These are phyloP conservation scores for Pristionchus exspectatus DNA, from an alignment of 2,888 invertebrate genomes.

Conservation along the genomic window DNA sequence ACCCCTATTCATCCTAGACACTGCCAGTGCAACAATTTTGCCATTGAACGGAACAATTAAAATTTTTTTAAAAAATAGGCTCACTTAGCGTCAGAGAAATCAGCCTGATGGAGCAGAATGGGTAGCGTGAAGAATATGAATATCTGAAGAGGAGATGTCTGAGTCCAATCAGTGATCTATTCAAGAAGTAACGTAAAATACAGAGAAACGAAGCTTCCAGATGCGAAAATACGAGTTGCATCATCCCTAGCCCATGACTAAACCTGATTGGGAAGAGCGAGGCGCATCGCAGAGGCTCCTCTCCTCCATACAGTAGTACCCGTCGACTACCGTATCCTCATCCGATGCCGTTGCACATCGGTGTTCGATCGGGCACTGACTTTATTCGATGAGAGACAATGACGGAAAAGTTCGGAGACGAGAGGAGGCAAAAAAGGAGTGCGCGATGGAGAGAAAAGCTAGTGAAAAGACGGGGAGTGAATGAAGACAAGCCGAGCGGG, in stretches of 20 bases:
- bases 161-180: neutral
- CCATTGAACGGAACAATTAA: neutral
- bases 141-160: neutral
- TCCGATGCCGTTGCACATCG: slow-evolving; percentile 43
- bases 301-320: slow-evolving; percentile 41
- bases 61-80: neutral
- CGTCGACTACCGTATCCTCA: slow-evolving; percentile 46
- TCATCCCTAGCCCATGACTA: neutral
- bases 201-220: neutral
- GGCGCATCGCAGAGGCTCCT: slow-evolving; percentile 38
- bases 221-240: neutral
- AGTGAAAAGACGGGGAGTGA: slow-evolving; percentile 16
- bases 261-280: slow-evolving; percentile 43
- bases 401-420: neutral
- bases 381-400: slow-evolving; percentile 20
- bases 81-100: slow-evolving; percentile 1
- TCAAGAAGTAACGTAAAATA: neutral
- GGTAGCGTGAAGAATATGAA: neutral
- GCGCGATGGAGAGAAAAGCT: neutral
- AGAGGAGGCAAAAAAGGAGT: neutral
- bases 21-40: neutral
- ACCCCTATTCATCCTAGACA: neutral
- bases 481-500: neutral
- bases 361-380: slow-evolving; percentile 25
- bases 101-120: slow-evolving; percentile 32